Conservation (phyloP, 2,888 invertebrate species). For the Cynaeus angustus region DNA sequence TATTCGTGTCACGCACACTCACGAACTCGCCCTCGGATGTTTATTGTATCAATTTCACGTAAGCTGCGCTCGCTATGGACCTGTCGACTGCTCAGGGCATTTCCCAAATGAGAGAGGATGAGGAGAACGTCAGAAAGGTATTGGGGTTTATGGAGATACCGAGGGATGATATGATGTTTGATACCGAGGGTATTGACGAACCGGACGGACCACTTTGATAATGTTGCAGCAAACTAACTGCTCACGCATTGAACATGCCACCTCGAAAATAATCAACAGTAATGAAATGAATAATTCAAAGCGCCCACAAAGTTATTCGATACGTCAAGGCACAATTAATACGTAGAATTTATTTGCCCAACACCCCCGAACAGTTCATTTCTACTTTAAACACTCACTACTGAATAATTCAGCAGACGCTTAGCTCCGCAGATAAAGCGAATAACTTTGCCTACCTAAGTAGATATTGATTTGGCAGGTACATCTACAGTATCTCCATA, state of each 20-base stretch:
- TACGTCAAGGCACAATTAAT: slow-evolving; percentile 43
- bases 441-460: slow-evolving; percentile 51
- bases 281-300: slow-evolving; percentile 47
- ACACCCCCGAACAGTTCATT: slow-evolving; percentile 46
- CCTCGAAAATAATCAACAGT: slow-evolving; percentile 41
- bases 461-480: slow-evolving; percentile 48
- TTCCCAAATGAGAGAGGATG: slow-evolving; percentile 63
- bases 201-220: slow-evolving; percentile 12
- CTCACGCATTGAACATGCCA: slow-evolving; percentile 12
- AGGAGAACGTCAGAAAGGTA: slow-evolving; percentile 63
- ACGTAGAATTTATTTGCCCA: slow-evolving; percentile 36
- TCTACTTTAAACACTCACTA: slow-evolving; percentile 39
- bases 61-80: slow-evolving; percentile 56
- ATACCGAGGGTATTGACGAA: slow-evolving; percentile 57
- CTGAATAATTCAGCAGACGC: slow-evolving; percentile 48
- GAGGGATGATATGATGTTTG: slow-evolving; percentile 59
- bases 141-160: slow-evolving; percentile 63
- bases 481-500: slow-evolving; percentile 38
- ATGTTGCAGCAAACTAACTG: background rate
- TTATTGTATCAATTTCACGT: slow-evolving; percentile 67
- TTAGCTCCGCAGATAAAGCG: slow-evolving; percentile 48
- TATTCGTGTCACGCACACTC: slow-evolving; percentile 62
- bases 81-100: slow-evolving; percentile 59
- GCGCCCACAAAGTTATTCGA: slow-evolving; percentile 28
- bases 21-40: slow-evolving; percentile 62